Conservation (phyloP, 2,797 vertebrate genomes). For the Apogon talboti region DNA sequence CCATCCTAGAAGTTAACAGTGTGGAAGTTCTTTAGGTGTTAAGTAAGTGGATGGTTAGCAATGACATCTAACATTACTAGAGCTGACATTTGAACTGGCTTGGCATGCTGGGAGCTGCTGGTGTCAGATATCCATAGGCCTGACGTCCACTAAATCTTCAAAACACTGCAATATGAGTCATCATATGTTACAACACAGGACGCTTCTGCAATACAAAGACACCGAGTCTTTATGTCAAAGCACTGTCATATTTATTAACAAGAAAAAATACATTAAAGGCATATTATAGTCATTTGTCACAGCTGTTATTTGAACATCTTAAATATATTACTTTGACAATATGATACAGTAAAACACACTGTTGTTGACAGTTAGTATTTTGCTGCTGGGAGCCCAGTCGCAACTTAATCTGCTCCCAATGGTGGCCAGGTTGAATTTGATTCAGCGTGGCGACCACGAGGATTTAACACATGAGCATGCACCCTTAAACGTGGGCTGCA, state of each 20-base stretch:
- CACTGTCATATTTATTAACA: constrained; percentile 84
- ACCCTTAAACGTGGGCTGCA: constrained; percentile 69
- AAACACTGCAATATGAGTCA: constrained; percentile 17
- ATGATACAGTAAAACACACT: constrained; percentile 76
- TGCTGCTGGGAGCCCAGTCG: constrained; percentile 46
- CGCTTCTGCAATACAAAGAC: constrained; percentile 31
- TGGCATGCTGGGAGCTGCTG: constrained; percentile 34
- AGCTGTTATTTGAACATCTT: constrained; percentile 71
- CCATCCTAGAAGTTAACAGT: neutral
- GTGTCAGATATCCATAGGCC: constrained; percentile 35
- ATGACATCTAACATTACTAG: constrained; percentile 7
- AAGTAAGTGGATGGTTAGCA: constrained; percentile 28
- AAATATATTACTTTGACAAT: constrained; percentile 73
- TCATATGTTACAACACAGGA: constrained; percentile 28
- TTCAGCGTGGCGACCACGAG: constrained; percentile 45
- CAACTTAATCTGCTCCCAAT: constrained; percentile 29
- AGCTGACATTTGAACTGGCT: constrained; percentile 19
- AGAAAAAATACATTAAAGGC: constrained; percentile 79
- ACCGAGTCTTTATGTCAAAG: constrained; percentile 68
- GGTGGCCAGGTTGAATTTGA: constrained; percentile 40
- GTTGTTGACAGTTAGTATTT: constrained; percentile 58
- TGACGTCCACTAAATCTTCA: constrained; percentile 51
- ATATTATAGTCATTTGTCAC: constrained; percentile 74
- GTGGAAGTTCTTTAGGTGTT: constrained; percentile 10
- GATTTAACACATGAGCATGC: constrained; percentile 59